Base-by-base conservation (phyloP, 35 echinoderm and acorn worm species). In the Heliocidaris erythrogramma region DNA sequence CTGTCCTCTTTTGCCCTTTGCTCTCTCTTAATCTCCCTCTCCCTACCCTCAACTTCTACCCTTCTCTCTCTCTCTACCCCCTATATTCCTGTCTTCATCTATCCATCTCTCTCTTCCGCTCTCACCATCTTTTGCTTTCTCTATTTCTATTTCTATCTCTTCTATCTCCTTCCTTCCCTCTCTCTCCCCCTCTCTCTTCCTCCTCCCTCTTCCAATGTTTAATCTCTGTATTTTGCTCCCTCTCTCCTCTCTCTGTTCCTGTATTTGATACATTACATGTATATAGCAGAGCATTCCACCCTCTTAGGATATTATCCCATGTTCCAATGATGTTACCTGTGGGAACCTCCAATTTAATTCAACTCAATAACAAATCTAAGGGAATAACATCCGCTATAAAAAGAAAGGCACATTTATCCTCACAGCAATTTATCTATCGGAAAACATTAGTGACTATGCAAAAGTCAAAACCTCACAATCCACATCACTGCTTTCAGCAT, bases 301-400 rank as follows among this genome's bases (percentile, higher is more conserved):
- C 18, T n/a, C 4, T 78, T 27, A 69, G 24, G 60, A 24, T 69
- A 69, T 24, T 78, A 78, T 78, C 18, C 65, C 5, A n/a, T 78
- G 65, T 18, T 78, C 14, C 27, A n/a, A 5, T 78, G 21, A 78
- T 78, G 18, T 78, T 78, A 78, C 65, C 65, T 78, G 14, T 78
- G 65, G 65, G 65, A 78, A n/a, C 27, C 65, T 27, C 65, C 65
- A 78, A 78, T 78, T 78, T n/a, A 78, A 78, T 78, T 78, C 21
- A 27, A 78, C 65, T 78, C 60, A 21, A 21, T 69, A 69, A 69
- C 60, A 69, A 69, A 69, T 69, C 17, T 69, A 2, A 78, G 21
- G 27, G 65, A 78, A 78, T 78, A 78, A 78, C 65, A 78, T 78
- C 65, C 21, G 65, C 65, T 78, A 78, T 78, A 78, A 78, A 78